Evolutionary conservation across 2,888 invertebrate genomes (phyloP), one percentile per base, ranked within the genome.

Genomic region (Meta bourneti): DNA sequence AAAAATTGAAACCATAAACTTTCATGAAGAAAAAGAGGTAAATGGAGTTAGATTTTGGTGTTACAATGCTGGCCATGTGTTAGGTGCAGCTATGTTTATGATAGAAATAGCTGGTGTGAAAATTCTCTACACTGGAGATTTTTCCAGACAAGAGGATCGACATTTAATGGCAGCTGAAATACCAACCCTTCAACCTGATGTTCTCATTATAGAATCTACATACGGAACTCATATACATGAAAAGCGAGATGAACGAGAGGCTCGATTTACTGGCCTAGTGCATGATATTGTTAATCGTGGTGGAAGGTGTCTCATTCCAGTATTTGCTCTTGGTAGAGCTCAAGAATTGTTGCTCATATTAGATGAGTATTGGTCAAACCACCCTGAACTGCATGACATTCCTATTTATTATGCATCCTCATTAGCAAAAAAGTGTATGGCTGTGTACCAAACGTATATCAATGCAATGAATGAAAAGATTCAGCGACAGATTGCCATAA

Each of bases 31-130:
- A 95, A 98, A 98, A 94, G 99, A 99, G 94, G 98, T 99, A 0
- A 97, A 98, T 94, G 99, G 94, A 34, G 87, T 99, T 0, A 97
- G 98, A 94, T 99, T 99, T 95, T 99, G 99, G 98, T 99, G 99
- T 0, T 99, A 99, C 95, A 98, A 98, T 95, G 99, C 99, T 0
- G 99, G 99, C 0, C 99, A 99, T 95, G 99, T 99, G 5, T 96
- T 99, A 0, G 99, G 99, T 0, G 99, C 99, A 0, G 99, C 99
- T 87, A 99, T 99, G 99, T 99, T 99, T 95, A 99, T 99, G 99
- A 98, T 99, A 91, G 99, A 99, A 96, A 99, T 99, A 82, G 99
- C 99, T 54, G 99, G 99, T 16, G 99, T 99, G 1, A 98, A 98
- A 96, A 95, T 95, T 93, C 95, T 99, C 16, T 99, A 99, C 95